Evolutionary conservation across 1,140 invertebrate species (phyloP), one percentile per base, ranked within the genome.

Genomic region (Brachionus rotundiformis): DNA sequence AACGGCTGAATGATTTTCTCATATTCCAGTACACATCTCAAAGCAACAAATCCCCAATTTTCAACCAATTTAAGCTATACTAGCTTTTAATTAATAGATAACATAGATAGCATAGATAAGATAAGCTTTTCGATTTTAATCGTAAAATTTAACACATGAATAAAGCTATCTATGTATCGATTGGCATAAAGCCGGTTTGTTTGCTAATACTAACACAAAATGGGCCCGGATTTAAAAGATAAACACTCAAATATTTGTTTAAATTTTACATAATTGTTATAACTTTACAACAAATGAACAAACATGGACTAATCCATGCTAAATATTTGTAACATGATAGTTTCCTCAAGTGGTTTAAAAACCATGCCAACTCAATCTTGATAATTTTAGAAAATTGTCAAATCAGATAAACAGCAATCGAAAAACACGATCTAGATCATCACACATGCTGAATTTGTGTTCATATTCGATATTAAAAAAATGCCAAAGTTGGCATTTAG

Each of bases 191-290:
- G 27, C 61, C 61, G 61, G 47, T 54, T 16, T 29, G 29, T 63
- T 63, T 63, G 61, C 25, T 23, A 29, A 63, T 33, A 31, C 11
- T 63, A 29, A 63, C 25, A 63, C 29, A 27, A 33, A 63, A 29
- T n/a, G n/a, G n/a, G n/a, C n/a, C 25, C 29, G 29, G 61, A 63
- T 63, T 63, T 63, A 25, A 25, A 29, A 63, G 61, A 63, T 63
- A 63, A 63, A 33, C 61, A 33, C 29, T 29, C 11, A 63, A 63
- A 63, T 63, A 63, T 63, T 63, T 63, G 61, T 63, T 5, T 63
- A 63, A 11, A 29, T 13, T 29, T 63, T 63, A n/a, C 29, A 63
- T 16, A 63, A 63, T 63, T 63, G 25, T 63, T 29, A 29, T 29
- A 29, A n/a, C 11, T 13, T 63, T 63, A 3, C 25, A 63, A 29